A percentile compares a stretch with the other conserved stretches of the same genome.
Conservation (phyloP, 2,113 vertebrate species). For the Microcebus tavaratra region DNA sequence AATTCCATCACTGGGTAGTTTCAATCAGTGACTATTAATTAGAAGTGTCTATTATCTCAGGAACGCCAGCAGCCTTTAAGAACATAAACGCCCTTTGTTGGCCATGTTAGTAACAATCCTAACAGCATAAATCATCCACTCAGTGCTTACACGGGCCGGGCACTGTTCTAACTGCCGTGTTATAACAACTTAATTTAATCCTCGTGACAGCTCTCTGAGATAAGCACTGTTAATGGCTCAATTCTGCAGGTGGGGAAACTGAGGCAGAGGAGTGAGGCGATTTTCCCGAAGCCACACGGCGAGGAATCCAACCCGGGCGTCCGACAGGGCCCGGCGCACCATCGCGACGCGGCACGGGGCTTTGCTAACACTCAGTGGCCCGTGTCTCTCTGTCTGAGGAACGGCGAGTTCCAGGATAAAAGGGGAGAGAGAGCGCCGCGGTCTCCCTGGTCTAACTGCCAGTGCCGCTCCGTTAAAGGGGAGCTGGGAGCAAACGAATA, state of each 20-base stretch:
- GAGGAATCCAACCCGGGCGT: too few species aligned
- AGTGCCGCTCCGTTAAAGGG: neutral
- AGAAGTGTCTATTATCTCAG: too few species aligned
- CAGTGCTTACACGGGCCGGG: too few species aligned
- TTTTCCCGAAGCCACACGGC: fast-evolving
- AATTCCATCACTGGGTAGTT: too few species aligned
- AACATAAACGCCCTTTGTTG: too few species aligned
- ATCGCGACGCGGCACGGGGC: neutral
- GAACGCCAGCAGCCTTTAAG: too few species aligned
- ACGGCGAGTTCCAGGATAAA: neutral
- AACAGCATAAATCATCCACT: too few species aligned
- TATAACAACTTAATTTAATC: neutral
- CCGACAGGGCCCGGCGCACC: neutral
- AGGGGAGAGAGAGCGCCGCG: neutral
- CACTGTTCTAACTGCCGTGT: neutral
- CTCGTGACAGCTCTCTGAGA: neutral
- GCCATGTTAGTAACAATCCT: too few species aligned
- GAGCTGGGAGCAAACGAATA: neutral
- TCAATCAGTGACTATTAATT: too few species aligned
- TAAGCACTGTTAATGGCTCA: neutral
- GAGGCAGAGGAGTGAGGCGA: neutral
- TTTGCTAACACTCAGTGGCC: neutral
- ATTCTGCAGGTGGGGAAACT: neutral
- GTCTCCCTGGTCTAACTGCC: neutral
- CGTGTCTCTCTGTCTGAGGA: neutral